Conservation (phyloP, 2,888 invertebrate genomes). For the Petrophora chlorosata region DNA sequence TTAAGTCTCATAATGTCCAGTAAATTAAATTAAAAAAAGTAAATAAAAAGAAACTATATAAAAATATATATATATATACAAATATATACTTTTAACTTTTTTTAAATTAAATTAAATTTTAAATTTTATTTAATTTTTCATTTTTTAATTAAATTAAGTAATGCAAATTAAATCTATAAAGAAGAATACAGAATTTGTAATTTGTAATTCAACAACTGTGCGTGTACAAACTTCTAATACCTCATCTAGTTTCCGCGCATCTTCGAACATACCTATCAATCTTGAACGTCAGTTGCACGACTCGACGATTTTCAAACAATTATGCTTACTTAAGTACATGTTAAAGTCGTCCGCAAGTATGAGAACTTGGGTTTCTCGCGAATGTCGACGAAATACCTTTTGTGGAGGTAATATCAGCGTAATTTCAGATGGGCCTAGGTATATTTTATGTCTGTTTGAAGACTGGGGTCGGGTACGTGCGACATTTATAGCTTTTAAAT, state of each 20-base stretch:
- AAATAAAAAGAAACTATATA: too few relatives aligned
- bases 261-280: conserved; percentile 65
- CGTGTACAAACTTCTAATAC: not conserved
- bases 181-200: not conserved
- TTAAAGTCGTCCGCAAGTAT: conserved; percentile 53
- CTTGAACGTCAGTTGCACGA: conserved; percentile 71
- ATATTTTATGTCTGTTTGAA: conserved; percentile 5
- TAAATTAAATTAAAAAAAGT: too few relatives aligned
- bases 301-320: conserved; percentile 71
- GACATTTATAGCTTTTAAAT: too few relatives aligned
- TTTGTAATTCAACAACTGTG: too few relatives aligned
- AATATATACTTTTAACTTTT: too few relatives aligned
- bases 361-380: conserved; percentile 38
- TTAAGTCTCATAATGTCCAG: too few relatives aligned
- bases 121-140: too few relatives aligned
- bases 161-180: not conserved
- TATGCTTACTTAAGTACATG: conserved; percentile 73
- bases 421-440: conserved; percentile 9
- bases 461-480: too few relatives aligned
- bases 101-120: too few relatives aligned
- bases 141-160: too few relatives aligned
- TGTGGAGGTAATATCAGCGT: conserved; percentile 25
- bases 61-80: too few relatives aligned
- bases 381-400: conserved; percentile 31
- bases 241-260: conserved; percentile 47